phyloP scores from a whole-genome alignment of 2,797 vertebrate species.

The Setipinna tenuifilis region DNA sequence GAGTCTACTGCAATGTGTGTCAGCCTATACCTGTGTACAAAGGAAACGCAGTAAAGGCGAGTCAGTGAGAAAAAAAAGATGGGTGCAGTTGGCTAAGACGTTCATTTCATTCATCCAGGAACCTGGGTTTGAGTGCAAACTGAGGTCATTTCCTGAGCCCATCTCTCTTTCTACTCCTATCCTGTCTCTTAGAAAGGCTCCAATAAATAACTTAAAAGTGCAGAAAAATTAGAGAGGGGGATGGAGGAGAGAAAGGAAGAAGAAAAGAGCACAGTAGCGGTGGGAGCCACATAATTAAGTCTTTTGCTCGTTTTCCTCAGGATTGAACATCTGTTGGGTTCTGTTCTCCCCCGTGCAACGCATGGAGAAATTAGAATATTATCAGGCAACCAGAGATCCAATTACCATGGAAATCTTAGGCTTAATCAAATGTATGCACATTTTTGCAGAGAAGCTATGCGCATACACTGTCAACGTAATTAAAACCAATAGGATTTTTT shows the following conservation, averaged over 20 bases:
- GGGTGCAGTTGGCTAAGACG: too few species aligned
- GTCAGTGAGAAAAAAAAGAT: too few species aligned
- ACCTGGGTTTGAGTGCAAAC: background rate
- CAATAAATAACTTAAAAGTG: too few species aligned
- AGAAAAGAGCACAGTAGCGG: conserved; percentile 26
- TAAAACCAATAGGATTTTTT: conserved; percentile 59
- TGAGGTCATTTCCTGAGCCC: too few species aligned
- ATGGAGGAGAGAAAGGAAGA: conserved; percentile 14
- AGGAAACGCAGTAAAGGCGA: too few species aligned
- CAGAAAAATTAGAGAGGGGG: too few species aligned
- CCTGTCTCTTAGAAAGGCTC: too few species aligned
- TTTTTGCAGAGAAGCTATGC: conserved; percentile 49
- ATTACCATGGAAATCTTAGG: conserved; percentile 48
- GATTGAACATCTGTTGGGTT: conserved; percentile 26
- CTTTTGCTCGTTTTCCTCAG: conserved; percentile 23
- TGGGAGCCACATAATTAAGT: conserved; percentile 4
- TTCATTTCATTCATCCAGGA: too few species aligned
- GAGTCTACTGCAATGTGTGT: too few species aligned
- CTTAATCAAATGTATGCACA: conserved; percentile 52
- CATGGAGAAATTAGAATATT: conserved; percentile 43
- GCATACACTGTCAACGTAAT: conserved; percentile 53
- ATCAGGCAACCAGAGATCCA: conserved; percentile 42
- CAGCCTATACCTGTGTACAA: too few species aligned
- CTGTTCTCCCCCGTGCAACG: background rate
- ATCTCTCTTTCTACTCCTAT: too few species aligned